Evolutionary conservation across 2,797 vertebrate genomes (phyloP).

Genomic region (Orestias chungarensis): DNA sequence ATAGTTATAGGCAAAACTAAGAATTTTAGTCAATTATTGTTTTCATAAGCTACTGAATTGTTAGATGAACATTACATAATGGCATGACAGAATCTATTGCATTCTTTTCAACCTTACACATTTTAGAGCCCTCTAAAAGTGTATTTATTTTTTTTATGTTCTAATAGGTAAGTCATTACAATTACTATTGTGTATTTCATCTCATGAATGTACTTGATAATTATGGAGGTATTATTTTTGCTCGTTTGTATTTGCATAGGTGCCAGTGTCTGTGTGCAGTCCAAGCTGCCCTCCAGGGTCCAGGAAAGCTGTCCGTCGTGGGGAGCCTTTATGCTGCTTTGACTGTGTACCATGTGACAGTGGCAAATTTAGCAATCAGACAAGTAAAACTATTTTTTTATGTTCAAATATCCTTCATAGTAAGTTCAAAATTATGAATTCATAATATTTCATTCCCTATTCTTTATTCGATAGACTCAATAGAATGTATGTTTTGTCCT

Average conservation of each 20-base stretch:
- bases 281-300: conserved; percentile 73
- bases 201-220: background rate
- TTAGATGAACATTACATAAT: too few species aligned
- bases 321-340: conserved; percentile 82
- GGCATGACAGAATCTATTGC: too few species aligned
- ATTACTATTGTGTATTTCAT: background rate
- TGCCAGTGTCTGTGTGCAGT: conserved; percentile 77
- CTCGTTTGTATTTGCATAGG: conserved; percentile 47
- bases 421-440: background rate
- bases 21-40: too few species aligned
- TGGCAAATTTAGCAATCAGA: conserved; percentile 80
- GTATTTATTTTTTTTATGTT: background rate
- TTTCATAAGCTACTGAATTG: too few species aligned
- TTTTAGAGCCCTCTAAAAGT: background rate
- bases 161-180: background rate
- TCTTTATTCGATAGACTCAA: conserved; percentile 60
- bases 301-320: conserved; percentile 79
- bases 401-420: background rate
- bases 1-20: too few species aligned
- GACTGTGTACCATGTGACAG: conserved; percentile 82
- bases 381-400: conserved; percentile 55
- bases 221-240: background rate
- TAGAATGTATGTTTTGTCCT: conserved; percentile 76
- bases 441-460: background rate
- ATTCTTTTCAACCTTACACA: too few species aligned